Conservation (phyloP, 2,888 invertebrate genomes). For the Ctenicera cuprea region DNA sequence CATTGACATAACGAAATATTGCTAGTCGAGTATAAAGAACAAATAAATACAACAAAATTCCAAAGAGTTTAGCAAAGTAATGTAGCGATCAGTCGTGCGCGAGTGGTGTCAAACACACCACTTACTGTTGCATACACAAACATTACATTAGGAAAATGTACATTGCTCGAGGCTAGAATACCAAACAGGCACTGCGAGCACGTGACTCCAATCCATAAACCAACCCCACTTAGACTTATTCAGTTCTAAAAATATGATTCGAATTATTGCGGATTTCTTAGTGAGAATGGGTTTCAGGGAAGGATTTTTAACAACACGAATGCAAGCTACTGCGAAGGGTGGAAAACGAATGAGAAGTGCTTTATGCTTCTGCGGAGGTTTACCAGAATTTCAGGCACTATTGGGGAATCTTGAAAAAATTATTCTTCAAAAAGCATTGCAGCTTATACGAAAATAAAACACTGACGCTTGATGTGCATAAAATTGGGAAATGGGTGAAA, state of each 20-base stretch:
- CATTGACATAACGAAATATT: not conserved
- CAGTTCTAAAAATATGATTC: slow-evolving; percentile 51
- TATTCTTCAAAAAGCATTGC: too few species aligned
- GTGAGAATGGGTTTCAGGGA: slow-evolving; percentile 45
- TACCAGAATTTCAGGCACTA: slow-evolving; percentile 4
- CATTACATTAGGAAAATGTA: slow-evolving; percentile 70
- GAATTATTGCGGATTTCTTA: slow-evolving; percentile 49
- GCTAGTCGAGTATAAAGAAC: not conserved
- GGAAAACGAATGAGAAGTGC: slow-evolving; percentile 33
- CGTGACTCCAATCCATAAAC: slow-evolving; percentile 55
- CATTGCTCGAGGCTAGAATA: slow-evolving; percentile 63
- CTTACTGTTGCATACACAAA: slow-evolving; percentile 70
- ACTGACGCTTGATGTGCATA: too few species aligned
- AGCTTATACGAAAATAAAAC: too few species aligned
- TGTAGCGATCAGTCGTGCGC: slow-evolving; percentile 66
- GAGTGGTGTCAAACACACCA: slow-evolving; percentile 70
- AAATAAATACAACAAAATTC: slow-evolving; percentile 34
- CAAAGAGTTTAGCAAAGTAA: slow-evolving; percentile 42
- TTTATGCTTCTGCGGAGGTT: slow-evolving; percentile 15
- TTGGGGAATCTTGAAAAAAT: too few species aligned
- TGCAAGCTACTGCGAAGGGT: slow-evolving; percentile 24
- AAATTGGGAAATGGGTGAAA: too few species aligned
- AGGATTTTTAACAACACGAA: slow-evolving; percentile 43
- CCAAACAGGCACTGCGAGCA: slow-evolving; percentile 51
- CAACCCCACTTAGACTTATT: slow-evolving; percentile 50